phyloP scores from a whole-genome alignment of 1,140 invertebrate species.

The Ceratoteleas bidentatus region DNA sequence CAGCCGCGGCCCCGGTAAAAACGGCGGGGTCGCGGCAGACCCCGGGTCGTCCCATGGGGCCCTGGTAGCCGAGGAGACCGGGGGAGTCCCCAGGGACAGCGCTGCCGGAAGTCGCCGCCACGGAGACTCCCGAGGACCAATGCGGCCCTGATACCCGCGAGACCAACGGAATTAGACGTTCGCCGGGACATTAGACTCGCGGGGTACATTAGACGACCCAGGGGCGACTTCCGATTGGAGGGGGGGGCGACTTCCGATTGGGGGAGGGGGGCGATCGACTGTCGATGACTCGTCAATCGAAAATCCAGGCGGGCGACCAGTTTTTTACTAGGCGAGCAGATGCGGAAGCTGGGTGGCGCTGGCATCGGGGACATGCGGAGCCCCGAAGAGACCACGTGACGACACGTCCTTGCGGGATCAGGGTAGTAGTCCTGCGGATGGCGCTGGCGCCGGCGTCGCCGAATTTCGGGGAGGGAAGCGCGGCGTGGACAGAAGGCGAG shows the following conservation, averaged over 20 bases:
- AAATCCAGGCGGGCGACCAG: constrained; percentile 80
- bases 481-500: too few relatives aligned
- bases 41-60: constrained; percentile 63
- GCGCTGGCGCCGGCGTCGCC: too few relatives aligned
- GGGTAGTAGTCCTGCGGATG: too few relatives aligned
- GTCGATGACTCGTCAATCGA: constrained; percentile 81
- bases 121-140: constrained; percentile 55
- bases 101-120: constrained; percentile 42
- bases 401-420: too few relatives aligned
- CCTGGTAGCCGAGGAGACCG: constrained; percentile 72
- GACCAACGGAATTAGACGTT: constrained; percentile 65
- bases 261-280: constrained; percentile 69
- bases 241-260: too few relatives aligned
- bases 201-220: too few relatives aligned
- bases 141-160: constrained; percentile 72
- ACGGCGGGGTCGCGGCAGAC: not conserved
- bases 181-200: constrained; percentile 4
- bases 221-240: too few relatives aligned
- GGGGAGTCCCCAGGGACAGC: constrained; percentile 73
- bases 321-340: constrained; percentile 79
- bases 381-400: too few relatives aligned
- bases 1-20: constrained; percentile 45
- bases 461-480: too few relatives aligned
- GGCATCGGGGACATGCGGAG: too few relatives aligned
- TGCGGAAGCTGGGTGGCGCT: constrained; percentile 69